Evolutionary conservation across 2,888 invertebrate genomes (phyloP).

Genomic region (Thera britannica): DNA sequence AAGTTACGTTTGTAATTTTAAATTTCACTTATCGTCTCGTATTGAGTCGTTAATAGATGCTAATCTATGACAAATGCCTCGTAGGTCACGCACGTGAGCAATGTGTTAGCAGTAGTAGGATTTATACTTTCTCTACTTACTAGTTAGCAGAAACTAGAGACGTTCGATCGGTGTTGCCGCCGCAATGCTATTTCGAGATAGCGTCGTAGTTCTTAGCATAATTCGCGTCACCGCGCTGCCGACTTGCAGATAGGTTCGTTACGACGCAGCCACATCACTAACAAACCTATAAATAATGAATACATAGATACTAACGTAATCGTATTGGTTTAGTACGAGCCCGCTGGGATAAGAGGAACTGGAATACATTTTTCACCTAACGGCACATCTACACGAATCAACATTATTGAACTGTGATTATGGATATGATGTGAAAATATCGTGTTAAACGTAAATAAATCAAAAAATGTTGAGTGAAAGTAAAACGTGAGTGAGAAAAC

Average conservation of each 20-base stretch:
- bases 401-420: not conserved
- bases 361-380: not conserved
- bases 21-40: too few species aligned
- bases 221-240: constrained; percentile 26
- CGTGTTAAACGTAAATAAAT: too few species aligned
- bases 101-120: too few species aligned
- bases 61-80: too few species aligned
- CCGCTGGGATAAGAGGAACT: not conserved
- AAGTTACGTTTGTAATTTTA: too few species aligned
- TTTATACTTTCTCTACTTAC: too few species aligned
- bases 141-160: not conserved
- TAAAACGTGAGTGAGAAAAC: too few species aligned
- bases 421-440: too few species aligned
- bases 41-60: too few species aligned
- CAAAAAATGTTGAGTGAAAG: too few species aligned
- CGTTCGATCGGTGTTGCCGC: not conserved
- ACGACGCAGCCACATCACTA: constrained; percentile 30
- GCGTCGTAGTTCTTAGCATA: constrained; percentile 26
- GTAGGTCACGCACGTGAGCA: too few species aligned
- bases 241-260: constrained; percentile 40
- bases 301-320: not conserved
- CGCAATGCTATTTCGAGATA: constrained; percentile 18
- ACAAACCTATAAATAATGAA: constrained; percentile 50
- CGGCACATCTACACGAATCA: not conserved
- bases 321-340: not conserved